Conservation (phyloP, 2,113 vertebrate genomes). For the Bothrops jararaca region DNA sequence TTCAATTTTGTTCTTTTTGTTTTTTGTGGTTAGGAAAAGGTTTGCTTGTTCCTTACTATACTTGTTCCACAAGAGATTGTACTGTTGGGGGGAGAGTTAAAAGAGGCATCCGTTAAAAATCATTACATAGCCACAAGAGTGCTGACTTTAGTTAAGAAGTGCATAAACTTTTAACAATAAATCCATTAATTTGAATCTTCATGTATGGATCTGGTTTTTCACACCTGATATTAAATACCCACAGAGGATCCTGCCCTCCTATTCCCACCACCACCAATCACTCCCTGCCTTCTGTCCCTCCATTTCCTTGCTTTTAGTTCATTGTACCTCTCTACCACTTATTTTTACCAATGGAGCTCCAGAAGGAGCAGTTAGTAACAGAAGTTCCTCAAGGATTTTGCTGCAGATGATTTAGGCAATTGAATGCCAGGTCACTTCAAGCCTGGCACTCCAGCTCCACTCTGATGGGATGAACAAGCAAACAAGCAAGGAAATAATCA, state of each 20-base stretch:
- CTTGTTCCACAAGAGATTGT: background rate
- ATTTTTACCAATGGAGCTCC: background rate
- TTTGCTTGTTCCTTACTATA: background rate
- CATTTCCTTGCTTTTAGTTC: background rate
- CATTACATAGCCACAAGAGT: background rate
- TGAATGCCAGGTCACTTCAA: background rate
- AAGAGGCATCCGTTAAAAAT: background rate
- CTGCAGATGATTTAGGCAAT: background rate
- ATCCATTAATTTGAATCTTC: background rate
- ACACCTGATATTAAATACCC: background rate
- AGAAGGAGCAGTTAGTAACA: background rate
- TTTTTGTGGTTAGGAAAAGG: background rate
- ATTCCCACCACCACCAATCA: background rate
- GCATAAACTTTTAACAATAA: background rate
- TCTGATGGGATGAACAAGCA: background rate
- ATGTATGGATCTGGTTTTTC: background rate
- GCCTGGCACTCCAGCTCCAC: background rate
- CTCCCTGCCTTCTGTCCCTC: background rate
- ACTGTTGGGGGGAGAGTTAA: background rate
- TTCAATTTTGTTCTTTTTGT: background rate
- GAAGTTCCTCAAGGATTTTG: background rate
- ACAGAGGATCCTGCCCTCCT: background rate
- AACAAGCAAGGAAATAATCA: background rate
- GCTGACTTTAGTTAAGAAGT: background rate
- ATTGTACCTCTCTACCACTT: background rate